Evolutionary conservation across 1,140 invertebrate genomes (phyloP).

Genomic region (Sitodiplosis mosellana): DNA sequence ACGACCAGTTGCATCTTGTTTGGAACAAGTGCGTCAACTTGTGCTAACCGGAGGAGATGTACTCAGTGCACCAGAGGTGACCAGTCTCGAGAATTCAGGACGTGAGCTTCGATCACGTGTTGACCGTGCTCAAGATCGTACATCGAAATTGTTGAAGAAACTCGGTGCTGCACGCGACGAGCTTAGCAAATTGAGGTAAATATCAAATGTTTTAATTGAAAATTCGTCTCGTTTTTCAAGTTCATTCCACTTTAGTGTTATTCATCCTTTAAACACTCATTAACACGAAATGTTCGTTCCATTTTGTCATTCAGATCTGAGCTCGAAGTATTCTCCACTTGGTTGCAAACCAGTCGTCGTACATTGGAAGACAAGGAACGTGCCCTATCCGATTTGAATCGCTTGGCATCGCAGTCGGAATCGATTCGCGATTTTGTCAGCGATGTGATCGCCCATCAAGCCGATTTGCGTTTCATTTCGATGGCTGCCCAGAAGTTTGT

Average conservation of each 20-base stretch:
- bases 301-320: slow-evolving; percentile 26
- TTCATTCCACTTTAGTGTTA: not conserved
- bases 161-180: slow-evolving; percentile 69
- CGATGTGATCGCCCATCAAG: slow-evolving; percentile 87
- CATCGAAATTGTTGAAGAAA: slow-evolving; percentile 55
- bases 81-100: slow-evolving; percentile 66
- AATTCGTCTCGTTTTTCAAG: not conserved
- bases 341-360: slow-evolving; percentile 64
- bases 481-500: slow-evolving; percentile 90
- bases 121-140: slow-evolving; percentile 59
- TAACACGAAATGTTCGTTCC: too few relatives aligned
- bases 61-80: slow-evolving; percentile 70
- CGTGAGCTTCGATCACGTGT: slow-evolving; percentile 66
- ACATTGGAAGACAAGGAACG: slow-evolving; percentile 71
- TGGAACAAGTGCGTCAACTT: slow-evolving; percentile 83
- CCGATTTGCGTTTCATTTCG: slow-evolving; percentile 81
- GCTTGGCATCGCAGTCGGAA: slow-evolving; percentile 49
- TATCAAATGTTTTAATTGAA: slow-evolving; percentile 5
- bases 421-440: slow-evolving; percentile 72
- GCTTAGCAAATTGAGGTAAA: slow-evolving; percentile 62
- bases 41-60: slow-evolving; percentile 78
- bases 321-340: slow-evolving; percentile 59
- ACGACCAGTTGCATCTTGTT: slow-evolving; percentile 63
- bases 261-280: not conserved
- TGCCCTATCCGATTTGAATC: slow-evolving; percentile 60